phyloP scores from a whole-genome alignment of 30 jellyfish, hydroid and myxozoan genomes.

The Sanderia malayensis region DNA sequence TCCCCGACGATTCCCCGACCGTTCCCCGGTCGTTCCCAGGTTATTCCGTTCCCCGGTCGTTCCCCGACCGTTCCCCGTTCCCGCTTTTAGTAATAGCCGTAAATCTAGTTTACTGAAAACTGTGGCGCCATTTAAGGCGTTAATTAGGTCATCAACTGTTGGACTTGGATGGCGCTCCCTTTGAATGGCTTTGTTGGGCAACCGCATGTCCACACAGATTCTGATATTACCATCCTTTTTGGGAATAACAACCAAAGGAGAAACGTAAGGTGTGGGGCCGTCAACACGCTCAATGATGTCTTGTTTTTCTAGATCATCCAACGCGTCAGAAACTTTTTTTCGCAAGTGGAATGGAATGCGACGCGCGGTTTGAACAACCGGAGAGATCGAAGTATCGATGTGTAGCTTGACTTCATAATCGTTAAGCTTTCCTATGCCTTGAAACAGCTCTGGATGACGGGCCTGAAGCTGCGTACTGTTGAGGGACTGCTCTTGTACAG shows the following conservation, averaged over 20 bases:
- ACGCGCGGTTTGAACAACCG: background rate
- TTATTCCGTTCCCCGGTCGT: too few species aligned
- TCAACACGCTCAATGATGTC: background rate
- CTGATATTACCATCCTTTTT: background rate
- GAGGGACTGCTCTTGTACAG: background rate
- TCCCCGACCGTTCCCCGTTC: too few species aligned
- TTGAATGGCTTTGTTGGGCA: slow-evolving; percentile 24
- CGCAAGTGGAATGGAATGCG: background rate
- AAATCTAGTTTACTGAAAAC: slow-evolving; percentile 21
- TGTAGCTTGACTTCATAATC: background rate
- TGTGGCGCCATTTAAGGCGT: slow-evolving; percentile 21
- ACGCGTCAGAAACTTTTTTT: background rate
- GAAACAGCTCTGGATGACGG: background rate
- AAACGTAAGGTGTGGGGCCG: background rate
- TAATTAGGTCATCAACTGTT: slow-evolving; percentile 16
- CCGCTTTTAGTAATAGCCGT: too few species aligned
- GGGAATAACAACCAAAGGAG: background rate
- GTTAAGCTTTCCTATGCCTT: background rate
- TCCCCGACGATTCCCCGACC: too few species aligned
- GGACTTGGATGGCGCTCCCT: slow-evolving; percentile 36
- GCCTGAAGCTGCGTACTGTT: background rate
- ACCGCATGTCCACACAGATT: background rate
- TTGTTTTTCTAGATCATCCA: background rate
- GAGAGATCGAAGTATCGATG: background rate
- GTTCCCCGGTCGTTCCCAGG: too few species aligned